These are phyloP conservation scores for Macrotis lagotis DNA, from an alignment of 2,113 vertebrate genomes.

Conservation along the genomic window DNA sequence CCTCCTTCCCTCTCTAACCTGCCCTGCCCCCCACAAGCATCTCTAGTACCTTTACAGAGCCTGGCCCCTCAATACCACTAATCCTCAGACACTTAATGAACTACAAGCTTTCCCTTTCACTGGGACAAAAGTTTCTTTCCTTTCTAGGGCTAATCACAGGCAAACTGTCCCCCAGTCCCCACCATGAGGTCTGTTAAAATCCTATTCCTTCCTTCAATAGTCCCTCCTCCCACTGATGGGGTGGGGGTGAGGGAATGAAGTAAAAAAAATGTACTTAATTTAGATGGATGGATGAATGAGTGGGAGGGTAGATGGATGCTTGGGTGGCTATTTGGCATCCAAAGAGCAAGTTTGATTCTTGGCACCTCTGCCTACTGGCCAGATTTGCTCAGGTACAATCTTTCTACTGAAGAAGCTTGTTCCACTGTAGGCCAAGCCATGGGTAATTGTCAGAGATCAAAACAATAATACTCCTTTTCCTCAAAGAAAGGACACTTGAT, in stretches of 20 bases:
- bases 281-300: neutral
- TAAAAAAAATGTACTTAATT: neutral
- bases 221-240: neutral
- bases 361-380: too few species aligned
- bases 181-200: conserved; percentile 81
- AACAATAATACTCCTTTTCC: neutral
- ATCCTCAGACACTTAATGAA: conserved; percentile 91
- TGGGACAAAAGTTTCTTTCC: conserved; percentile 84
- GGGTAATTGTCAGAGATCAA: neutral
- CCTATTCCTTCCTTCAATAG: conserved; percentile 75
- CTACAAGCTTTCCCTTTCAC: conserved; percentile 92
- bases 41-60: conserved; percentile 79
- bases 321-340: neutral
- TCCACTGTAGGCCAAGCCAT: neutral
- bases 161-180: conserved; percentile 81
- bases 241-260: neutral
- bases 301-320: neutral
- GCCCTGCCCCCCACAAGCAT: neutral
- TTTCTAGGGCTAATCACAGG: conserved; percentile 86
- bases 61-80: conserved; percentile 87
- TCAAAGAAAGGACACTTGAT: neutral
- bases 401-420: neutral
- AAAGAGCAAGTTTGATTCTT: neutral
- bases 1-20: conserved; percentile 62
- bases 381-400: neutral